phyloP scores from a whole-genome alignment of 1,140 invertebrate species.

The Drosophila nikananu region DNA sequence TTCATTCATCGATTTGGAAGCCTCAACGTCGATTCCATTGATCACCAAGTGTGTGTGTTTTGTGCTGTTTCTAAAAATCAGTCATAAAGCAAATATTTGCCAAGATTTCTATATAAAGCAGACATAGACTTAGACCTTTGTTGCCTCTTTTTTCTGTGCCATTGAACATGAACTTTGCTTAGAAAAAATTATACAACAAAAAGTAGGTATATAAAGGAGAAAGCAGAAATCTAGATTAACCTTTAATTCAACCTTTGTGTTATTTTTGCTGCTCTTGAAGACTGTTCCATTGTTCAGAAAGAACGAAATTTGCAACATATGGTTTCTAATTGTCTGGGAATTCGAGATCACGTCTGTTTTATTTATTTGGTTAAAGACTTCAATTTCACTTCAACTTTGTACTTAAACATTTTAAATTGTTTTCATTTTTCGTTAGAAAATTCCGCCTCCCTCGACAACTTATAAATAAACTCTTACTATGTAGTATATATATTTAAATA shows the following conservation, averaged over 20 bases:
- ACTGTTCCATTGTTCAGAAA: neutral
- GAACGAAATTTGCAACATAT: slow-evolving; percentile 7
- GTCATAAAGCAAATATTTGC: slow-evolving; percentile 11
- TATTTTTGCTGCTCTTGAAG: too few species aligned
- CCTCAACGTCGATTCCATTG: slow-evolving; percentile 10
- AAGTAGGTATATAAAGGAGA: neutral
- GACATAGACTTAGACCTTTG: neutral
- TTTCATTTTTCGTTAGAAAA: neutral
- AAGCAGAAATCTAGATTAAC: neutral
- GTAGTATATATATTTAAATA: slow-evolving; percentile 26
- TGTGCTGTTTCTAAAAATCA: neutral
- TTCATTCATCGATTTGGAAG: slow-evolving; percentile 26
- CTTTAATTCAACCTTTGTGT: neutral
- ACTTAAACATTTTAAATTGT: neutral
- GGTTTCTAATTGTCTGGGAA: neutral
- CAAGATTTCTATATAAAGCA: neutral
- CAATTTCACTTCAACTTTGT: neutral
- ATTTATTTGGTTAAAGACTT: too few species aligned
- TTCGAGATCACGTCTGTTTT: too few species aligned
- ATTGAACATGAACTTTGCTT: slow-evolving; percentile 30
- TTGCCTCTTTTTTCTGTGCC: neutral
- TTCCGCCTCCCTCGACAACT: neutral
- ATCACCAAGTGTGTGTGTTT: neutral
- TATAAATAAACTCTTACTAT: neutral
- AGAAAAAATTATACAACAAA: neutral